Conservation (phyloP, 2,113 vertebrate species). For the Eolophus roseicapilla region DNA sequence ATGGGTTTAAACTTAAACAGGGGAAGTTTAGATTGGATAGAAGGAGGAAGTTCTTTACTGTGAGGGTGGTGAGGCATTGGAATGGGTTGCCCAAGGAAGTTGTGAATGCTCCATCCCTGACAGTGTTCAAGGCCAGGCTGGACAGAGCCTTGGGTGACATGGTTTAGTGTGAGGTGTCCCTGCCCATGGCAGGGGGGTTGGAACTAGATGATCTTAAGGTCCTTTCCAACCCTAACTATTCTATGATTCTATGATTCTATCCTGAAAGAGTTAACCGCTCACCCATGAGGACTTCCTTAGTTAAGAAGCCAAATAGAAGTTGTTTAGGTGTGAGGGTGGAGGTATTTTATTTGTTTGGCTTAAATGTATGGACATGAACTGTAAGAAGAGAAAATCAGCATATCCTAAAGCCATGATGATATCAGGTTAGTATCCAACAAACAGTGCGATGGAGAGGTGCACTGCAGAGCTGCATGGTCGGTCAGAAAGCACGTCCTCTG, state of each 20-base stretch:
- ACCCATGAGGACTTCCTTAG: neutral
- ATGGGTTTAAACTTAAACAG: too few species aligned
- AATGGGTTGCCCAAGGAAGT: too few species aligned
- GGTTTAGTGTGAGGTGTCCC: too few species aligned
- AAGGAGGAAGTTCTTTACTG: too few species aligned
- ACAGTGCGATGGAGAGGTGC: neutral
- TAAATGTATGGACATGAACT: neutral
- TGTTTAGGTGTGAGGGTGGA: neutral
- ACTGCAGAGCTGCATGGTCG: neutral
- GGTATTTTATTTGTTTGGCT: neutral
- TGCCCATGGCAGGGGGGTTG: too few species aligned
- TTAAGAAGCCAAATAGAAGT: neutral
- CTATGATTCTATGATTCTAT: neutral
- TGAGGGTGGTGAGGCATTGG: too few species aligned
- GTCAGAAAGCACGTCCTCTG: neutral
- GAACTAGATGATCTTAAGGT: too few species aligned
- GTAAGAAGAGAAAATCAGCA: neutral
- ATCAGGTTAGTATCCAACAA: neutral
- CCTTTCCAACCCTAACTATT: too few species aligned
- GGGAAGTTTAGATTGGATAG: too few species aligned
- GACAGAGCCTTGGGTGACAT: too few species aligned
- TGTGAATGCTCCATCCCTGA: too few species aligned
- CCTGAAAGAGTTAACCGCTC: neutral
- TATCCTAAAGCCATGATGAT: slow-evolving; percentile 25
- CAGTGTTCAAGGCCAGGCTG: too few species aligned